phyloP scores from a whole-genome alignment of 2,888 invertebrate genomes.

The Philaethria dido region DNA sequence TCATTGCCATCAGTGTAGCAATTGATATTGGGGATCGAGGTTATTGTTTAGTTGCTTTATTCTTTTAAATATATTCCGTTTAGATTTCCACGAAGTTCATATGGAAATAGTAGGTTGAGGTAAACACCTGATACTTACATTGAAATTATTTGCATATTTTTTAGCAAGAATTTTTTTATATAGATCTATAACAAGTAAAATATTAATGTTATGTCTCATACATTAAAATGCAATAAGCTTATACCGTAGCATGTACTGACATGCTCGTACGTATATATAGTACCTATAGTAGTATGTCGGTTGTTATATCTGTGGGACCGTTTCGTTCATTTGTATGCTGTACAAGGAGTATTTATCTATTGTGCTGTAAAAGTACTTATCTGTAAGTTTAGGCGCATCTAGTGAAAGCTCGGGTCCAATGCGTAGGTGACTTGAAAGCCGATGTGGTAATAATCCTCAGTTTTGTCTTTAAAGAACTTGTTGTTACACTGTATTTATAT shows the following conservation, averaged over 20 bases:
- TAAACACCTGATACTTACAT: no score
- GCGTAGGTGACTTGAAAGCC: constrained; percentile 22
- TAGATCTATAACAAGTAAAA: background rate
- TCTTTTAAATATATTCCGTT: background rate
- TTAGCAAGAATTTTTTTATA: constrained; percentile 20
- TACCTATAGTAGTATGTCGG: constrained; percentile 14
- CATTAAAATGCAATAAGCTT: background rate
- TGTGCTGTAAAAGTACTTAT: constrained; percentile 59
- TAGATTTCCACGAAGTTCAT: background rate
- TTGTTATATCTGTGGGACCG: constrained; percentile 26
- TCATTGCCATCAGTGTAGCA: constrained; percentile 36
- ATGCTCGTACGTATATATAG: background rate
- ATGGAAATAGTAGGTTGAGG: background rate
- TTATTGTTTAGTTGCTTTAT: constrained; percentile 8
- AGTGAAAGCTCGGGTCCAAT: constrained; percentile 37
- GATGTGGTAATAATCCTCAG: constrained; percentile 7
- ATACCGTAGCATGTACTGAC: background rate
- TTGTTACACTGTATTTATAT: background rate
- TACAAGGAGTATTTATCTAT: constrained; percentile 63
- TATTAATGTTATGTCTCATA: background rate
- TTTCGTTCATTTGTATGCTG: constrained; percentile 64
- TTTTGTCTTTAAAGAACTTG: background rate
- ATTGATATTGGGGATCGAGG: constrained; percentile 32
- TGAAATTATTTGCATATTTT: background rate
- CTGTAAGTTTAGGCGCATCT: constrained; percentile 49